Percentiles rank a stretch among this genome's conserved stretches.
phyloP scores from a whole-genome alignment of 2,888 invertebrate species.

The Hemicrepidius hirtus region DNA sequence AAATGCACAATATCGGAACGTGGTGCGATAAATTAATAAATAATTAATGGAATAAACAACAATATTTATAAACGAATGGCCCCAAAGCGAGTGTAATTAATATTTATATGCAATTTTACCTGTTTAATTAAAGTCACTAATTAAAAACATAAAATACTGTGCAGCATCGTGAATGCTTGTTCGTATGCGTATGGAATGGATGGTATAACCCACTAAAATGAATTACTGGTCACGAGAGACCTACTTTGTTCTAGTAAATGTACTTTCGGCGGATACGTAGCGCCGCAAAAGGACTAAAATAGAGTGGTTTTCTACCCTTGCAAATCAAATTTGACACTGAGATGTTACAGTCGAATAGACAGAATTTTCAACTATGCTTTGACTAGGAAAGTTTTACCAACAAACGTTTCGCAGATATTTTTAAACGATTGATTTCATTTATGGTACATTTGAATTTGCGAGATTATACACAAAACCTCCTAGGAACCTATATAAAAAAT shows the following conservation, averaged over 20 bases:
- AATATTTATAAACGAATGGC: background rate
- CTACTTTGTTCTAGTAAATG: constrained; percentile 47
- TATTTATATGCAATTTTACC: constrained; percentile 38
- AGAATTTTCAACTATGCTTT: background rate
- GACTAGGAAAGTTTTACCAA: background rate
- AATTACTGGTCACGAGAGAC: constrained; percentile 43
- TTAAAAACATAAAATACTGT: constrained; percentile 43
- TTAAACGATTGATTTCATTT: no score
- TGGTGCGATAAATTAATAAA: background rate
- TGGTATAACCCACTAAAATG: constrained; percentile 41
- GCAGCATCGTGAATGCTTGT: constrained; percentile 18
- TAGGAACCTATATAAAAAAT: no score
- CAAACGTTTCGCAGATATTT: no score
- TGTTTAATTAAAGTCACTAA: constrained; percentile 40
- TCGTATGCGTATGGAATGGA: constrained; percentile 34
- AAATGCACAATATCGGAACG: no score
- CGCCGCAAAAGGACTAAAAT: constrained; percentile 36
- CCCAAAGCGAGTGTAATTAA: constrained; percentile 16
- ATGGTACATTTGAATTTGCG: no score
- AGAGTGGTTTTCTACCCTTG: constrained; percentile 39
- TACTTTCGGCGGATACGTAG: constrained; percentile 40
- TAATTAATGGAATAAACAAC: background rate
- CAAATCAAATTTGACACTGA: constrained; percentile 44
- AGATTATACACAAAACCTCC: no score
- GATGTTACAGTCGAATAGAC: constrained; percentile 66